A percentile compares a stretch with the other conserved stretches of the same genome.
phyloP scores from a whole-genome alignment of 2,888 invertebrate genomes.

The Strigamia maritima region DNA sequence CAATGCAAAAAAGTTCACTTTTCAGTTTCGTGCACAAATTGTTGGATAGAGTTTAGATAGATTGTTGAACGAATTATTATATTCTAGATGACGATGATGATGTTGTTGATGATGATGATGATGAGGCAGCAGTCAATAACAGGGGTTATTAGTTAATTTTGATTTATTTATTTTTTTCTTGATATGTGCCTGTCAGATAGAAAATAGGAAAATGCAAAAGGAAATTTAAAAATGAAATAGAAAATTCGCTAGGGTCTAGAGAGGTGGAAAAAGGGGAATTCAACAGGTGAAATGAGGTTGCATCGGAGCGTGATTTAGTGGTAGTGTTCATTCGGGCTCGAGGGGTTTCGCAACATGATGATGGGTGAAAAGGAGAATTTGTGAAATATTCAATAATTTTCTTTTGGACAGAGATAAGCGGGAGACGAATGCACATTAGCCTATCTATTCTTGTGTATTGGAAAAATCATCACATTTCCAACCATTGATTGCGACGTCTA shows the following conservation, averaged over 20 bases:
- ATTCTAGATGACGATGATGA: too few species aligned
- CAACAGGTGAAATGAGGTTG: constrained; percentile 27
- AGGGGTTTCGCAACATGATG: neutral
- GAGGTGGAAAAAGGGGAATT: neutral
- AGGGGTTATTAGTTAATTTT: too few species aligned
- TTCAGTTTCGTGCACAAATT: too few species aligned
- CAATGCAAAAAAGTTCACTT: too few species aligned
- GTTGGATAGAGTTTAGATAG: too few species aligned
- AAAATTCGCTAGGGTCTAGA: neutral
- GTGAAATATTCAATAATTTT: constrained; percentile 20
- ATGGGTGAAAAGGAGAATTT: neutral
- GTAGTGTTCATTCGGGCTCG: neutral
- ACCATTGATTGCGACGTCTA: constrained; percentile 10
- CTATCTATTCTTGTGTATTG: constrained; percentile 22
- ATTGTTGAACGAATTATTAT: too few species aligned
- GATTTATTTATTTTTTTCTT: neutral
- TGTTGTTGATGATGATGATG: too few species aligned
- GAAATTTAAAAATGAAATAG: neutral
- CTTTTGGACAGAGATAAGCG: neutral
- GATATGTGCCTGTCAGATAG: too few species aligned
- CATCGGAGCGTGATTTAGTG: constrained; percentile 27
- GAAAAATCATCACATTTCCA: constrained; percentile 34
- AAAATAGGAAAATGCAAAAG: neutral
- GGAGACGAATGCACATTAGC: constrained; percentile 12
- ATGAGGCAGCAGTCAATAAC: too few species aligned